Conservation (phyloP, 2,888 invertebrate species). For the Microchrysa polita region DNA sequence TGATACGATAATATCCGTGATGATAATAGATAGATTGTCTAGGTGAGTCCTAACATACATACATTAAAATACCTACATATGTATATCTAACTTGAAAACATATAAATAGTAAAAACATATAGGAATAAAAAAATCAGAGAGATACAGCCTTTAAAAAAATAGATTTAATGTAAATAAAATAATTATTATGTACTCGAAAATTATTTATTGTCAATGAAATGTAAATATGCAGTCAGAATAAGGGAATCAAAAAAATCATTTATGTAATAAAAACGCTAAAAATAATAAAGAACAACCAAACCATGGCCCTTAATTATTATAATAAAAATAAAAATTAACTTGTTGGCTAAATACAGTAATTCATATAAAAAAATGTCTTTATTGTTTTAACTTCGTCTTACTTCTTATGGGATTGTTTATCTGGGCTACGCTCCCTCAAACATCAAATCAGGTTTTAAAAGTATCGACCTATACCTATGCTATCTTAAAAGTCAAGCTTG, state of each 20-base stretch:
- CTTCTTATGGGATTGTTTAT: no score
- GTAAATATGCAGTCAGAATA: conserved; percentile 44
- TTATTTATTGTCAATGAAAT: conserved; percentile 48
- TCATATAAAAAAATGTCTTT: conserved; percentile 31
- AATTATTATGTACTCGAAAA: no score
- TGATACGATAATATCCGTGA: no score
- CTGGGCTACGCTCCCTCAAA: no score
- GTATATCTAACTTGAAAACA: not conserved
- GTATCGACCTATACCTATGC: no score
- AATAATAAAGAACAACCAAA: conserved; percentile 23
- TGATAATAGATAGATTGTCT: no score
- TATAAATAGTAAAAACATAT: not conserved
- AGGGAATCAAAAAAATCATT: conserved; percentile 5
- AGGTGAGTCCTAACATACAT: no score
- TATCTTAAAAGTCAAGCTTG: no score
- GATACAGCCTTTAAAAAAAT: conserved; percentile 49
- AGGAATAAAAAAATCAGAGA: conserved; percentile 38
- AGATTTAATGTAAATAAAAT: conserved; percentile 42
- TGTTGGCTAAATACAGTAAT: conserved; percentile 45
- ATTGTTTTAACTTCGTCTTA: not conserved
- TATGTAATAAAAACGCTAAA: conserved; percentile 8
- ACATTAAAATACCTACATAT: not conserved
- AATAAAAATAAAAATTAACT: conserved; percentile 45
- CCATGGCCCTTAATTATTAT: conserved; percentile 21
- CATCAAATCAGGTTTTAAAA: no score